Percentiles rank a stretch among this genome's conserved stretches.
These are phyloP conservation scores for Oligia fasciuncula DNA, from an alignment of 2,888 invertebrate genomes.

Conservation along the genomic window DNA sequence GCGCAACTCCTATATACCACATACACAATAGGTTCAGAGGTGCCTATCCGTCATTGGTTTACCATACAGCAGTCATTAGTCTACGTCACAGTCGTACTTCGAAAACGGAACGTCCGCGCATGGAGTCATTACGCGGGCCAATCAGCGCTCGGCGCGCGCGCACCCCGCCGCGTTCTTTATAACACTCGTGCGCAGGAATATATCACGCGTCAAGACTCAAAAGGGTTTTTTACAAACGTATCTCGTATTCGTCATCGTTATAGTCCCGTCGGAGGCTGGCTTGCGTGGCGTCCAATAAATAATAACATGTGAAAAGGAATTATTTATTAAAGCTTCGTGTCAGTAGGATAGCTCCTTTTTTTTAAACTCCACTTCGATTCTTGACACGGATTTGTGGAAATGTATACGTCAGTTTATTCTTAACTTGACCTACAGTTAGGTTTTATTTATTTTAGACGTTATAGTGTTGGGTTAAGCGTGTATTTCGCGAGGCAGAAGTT, in stretches of 20 bases:
- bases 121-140: constrained; percentile 83
- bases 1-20: constrained; percentile 74
- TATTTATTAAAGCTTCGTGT: constrained; percentile 82
- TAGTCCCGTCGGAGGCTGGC: constrained; percentile 75
- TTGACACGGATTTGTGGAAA: constrained; percentile 88
- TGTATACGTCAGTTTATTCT: constrained; percentile 78
- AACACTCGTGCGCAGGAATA: constrained; percentile 84
- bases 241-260: constrained; percentile 90
- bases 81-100: constrained; percentile 79
- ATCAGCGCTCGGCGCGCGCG: constrained; percentile 83
- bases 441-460: constrained; percentile 70
- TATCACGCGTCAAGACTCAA: constrained; percentile 87
- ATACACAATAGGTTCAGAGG: constrained; percentile 86
- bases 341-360: constrained; percentile 76
- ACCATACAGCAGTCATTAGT: constrained; percentile 83
- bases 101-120: constrained; percentile 80
- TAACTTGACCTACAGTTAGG: constrained; percentile 70
- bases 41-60: constrained; percentile 88
- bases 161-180: constrained; percentile 88
- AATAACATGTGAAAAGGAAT: constrained; percentile 82
- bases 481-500: constrained; percentile 64
- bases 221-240: constrained; percentile 87
- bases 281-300: constrained; percentile 83
- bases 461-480: constrained; percentile 66
- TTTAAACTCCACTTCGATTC: constrained; percentile 76